phyloP scores from a whole-genome alignment of 2,888 invertebrate genomes.

The Melikaiella ostensackeni region DNA sequence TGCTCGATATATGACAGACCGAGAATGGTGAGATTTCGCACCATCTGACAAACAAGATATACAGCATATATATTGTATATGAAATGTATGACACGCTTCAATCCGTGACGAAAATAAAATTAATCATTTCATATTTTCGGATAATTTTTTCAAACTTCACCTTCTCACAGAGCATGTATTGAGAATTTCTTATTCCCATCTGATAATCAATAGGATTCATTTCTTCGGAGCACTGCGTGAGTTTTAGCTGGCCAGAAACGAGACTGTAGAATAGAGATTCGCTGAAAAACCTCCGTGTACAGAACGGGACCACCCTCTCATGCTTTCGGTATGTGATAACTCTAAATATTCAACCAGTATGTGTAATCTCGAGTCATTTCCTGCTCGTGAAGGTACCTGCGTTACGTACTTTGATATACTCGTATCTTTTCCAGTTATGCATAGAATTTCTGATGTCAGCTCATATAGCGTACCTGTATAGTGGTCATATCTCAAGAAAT shows the following conservation, averaged over 20 bases:
- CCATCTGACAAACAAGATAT: too few species aligned
- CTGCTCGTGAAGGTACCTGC: background rate
- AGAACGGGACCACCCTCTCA: background rate
- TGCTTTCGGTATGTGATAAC: background rate
- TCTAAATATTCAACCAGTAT: conserved; percentile 15
- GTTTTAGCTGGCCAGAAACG: background rate
- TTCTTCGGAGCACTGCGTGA: background rate
- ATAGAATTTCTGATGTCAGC: conserved; percentile 4
- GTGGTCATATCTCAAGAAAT: conserved; percentile 51
- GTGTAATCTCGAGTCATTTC: background rate
- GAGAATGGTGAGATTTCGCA: too few species aligned
- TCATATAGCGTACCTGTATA: conserved; percentile 55
- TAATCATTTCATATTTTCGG: background rate
- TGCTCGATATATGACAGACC: too few species aligned
- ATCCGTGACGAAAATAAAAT: background rate
- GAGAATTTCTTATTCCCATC: background rate
- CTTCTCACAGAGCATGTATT: background rate
- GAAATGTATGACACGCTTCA: too few species aligned
- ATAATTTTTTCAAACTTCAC: background rate
- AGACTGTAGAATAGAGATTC: background rate
- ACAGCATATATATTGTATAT: too few species aligned
- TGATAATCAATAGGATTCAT: background rate
- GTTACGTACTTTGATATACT: conserved; percentile 40
- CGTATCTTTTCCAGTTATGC: conserved; percentile 36
- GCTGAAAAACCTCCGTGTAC: background rate